These are phyloP conservation scores for Acanthosepion pharaonis DNA, from an alignment of 2,888 invertebrate species.

Conservation along the genomic window DNA sequence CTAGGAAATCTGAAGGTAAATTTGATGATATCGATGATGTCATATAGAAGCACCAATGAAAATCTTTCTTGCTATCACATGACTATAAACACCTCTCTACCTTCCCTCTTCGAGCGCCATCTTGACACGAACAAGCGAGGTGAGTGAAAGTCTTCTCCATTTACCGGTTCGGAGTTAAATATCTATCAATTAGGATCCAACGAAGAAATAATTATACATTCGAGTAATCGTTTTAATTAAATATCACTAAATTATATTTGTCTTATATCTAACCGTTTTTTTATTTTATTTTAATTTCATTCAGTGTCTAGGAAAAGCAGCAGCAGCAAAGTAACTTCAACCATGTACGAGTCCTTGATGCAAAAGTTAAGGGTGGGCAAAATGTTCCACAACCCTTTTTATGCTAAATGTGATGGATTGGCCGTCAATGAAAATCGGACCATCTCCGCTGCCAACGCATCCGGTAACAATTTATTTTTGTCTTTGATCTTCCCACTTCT, in stretches of 20 bases:
- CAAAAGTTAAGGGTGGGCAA: constrained; percentile 70
- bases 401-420: constrained; percentile 68
- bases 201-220: not conserved
- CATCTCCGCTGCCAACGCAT: constrained; percentile 71
- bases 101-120: constrained; percentile 35
- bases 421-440: constrained; percentile 66
- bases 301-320: not conserved
- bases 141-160: not conserved
- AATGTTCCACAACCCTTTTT: constrained; percentile 67
- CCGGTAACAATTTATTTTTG: constrained; percentile 49
- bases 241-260: not conserved
- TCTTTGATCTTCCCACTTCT: not conserved
- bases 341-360: constrained; percentile 70
- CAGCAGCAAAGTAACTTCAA: constrained; percentile 50
- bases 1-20: not conserved
- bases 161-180: not conserved
- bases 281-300: not conserved
- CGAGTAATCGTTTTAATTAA: not conserved
- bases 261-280: too few relatives aligned
- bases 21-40: not conserved
- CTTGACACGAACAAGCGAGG: not conserved
- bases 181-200: not conserved
- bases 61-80: not conserved
- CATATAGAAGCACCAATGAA: not conserved
- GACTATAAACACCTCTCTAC: not conserved